These are phyloP conservation scores for Nemotelus pantherinus DNA, from an alignment of 2,888 invertebrate species.

Conservation along the genomic window DNA sequence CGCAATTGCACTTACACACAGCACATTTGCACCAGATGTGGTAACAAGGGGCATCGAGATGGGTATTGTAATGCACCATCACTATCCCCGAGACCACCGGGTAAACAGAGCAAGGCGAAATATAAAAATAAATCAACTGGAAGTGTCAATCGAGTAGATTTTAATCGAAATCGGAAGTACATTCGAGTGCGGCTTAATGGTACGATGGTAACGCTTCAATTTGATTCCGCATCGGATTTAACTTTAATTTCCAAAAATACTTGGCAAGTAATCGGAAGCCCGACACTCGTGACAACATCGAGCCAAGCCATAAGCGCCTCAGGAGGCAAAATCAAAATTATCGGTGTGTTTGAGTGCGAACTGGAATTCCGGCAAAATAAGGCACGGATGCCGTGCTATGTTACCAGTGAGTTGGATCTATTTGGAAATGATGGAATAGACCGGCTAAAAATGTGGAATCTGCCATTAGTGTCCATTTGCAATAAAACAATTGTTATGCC, in stretches of 20 bases:
- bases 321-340: neutral
- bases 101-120: neutral
- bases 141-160: constrained; percentile 2
- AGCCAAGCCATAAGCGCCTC: neutral
- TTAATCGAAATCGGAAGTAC: neutral
- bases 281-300: neutral
- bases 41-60: constrained; percentile 6
- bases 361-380: neutral
- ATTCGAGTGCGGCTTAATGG: neutral
- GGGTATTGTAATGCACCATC: constrained; percentile 1
- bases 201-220: neutral
- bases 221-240: constrained; percentile 15
- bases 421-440: constrained; percentile 8
- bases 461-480: neutral
- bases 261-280: neutral
- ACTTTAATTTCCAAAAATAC: neutral
- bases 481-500: neutral
- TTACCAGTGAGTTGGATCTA: constrained; percentile 11
- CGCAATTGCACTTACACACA: neutral
- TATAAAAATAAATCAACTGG: neutral
- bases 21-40: neutral
- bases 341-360: neutral
- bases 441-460: neutral
- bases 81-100: neutral
- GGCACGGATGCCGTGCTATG: neutral